Percentiles rank a stretch among this genome's conserved stretches.
Conservation (phyloP, 1,140 invertebrate species). For the Anoplophora glabripennis region DNA sequence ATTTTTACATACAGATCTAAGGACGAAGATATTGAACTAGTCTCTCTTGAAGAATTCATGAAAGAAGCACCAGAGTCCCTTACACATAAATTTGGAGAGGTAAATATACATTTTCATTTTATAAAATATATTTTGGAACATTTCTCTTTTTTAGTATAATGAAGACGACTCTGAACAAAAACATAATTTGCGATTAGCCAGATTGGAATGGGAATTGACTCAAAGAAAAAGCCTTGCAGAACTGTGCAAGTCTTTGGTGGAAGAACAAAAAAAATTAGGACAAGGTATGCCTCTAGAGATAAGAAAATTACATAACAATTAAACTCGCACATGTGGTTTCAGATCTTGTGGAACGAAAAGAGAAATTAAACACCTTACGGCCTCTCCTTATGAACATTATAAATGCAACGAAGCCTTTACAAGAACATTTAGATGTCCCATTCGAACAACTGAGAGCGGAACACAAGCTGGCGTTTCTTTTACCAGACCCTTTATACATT, state of each 20-base stretch:
- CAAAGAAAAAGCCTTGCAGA: slow-evolving; percentile 80
- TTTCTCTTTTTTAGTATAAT: slow-evolving; percentile 26
- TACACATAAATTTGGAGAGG: slow-evolving; percentile 38
- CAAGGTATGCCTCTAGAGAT: slow-evolving; percentile 37
- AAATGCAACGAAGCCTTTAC: slow-evolving; percentile 82
- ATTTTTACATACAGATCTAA: slow-evolving; percentile 68
- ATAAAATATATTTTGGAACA: slow-evolving; percentile 1
- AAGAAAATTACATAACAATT: slow-evolving; percentile 2
- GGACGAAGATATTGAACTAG: slow-evolving; percentile 89
- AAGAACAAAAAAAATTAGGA: slow-evolving; percentile 65
- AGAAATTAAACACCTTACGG: slow-evolving; percentile 75
- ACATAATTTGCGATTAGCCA: slow-evolving; percentile 80
- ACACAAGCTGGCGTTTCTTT: slow-evolving; percentile 68
- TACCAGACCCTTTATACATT: slow-evolving; percentile 83
- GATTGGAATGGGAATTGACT: slow-evolving; percentile 89
- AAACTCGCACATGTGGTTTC: slow-evolving; percentile 5
- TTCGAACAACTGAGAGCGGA: slow-evolving; percentile 74
- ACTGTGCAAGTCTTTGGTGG: slow-evolving; percentile 71
- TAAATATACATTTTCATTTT: slow-evolving; percentile 9
- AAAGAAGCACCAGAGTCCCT: slow-evolving; percentile 68
- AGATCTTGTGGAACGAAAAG: slow-evolving; percentile 77
- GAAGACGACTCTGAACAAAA: slow-evolving; percentile 36
- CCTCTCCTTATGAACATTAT: slow-evolving; percentile 74
- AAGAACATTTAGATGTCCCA: slow-evolving; percentile 82
- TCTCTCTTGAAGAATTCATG: slow-evolving; percentile 83